phyloP scores from a whole-genome alignment of 2,113 vertebrate species.

The Puntigrus tetrazona region DNA sequence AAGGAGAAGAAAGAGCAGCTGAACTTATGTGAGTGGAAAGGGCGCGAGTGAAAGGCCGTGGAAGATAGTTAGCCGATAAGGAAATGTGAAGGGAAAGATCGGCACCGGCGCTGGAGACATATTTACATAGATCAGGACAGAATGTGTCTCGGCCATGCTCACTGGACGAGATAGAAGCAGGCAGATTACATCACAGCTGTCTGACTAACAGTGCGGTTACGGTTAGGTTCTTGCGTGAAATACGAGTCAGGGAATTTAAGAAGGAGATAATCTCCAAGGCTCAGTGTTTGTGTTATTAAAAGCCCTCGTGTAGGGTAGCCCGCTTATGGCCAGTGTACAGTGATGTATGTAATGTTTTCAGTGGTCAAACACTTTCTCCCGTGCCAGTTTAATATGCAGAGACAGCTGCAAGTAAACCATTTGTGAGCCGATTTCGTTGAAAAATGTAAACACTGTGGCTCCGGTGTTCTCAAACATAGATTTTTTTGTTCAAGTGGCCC shows the following conservation, averaged over 20 bases:
- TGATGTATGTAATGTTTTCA: constrained; percentile 10
- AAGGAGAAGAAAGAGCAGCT: constrained; percentile 36
- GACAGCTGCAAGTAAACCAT: neutral
- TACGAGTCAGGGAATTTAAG: constrained; percentile 51
- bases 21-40: constrained; percentile 47
- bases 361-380: neutral
- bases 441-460: constrained; percentile 7
- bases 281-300: constrained; percentile 49
- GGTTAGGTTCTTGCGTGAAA: constrained; percentile 44
- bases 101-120: constrained; percentile 14
- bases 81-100: constrained; percentile 36
- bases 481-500: neutral
- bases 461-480: neutral
- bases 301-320: constrained; percentile 29
- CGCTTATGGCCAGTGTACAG: constrained; percentile 20
- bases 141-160: constrained; percentile 28
- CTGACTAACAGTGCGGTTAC: constrained; percentile 26
- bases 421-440: neutral
- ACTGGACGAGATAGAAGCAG: constrained; percentile 34
- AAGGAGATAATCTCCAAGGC: constrained; percentile 42
- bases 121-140: constrained; percentile 43
- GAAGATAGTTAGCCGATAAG: constrained; percentile 46
- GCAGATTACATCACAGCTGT: constrained; percentile 49
- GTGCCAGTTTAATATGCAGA: neutral
- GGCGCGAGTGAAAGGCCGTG: constrained; percentile 12